Base-by-base conservation (phyloP, 2,888 invertebrate species). In the Celastrina argiolus region DNA sequence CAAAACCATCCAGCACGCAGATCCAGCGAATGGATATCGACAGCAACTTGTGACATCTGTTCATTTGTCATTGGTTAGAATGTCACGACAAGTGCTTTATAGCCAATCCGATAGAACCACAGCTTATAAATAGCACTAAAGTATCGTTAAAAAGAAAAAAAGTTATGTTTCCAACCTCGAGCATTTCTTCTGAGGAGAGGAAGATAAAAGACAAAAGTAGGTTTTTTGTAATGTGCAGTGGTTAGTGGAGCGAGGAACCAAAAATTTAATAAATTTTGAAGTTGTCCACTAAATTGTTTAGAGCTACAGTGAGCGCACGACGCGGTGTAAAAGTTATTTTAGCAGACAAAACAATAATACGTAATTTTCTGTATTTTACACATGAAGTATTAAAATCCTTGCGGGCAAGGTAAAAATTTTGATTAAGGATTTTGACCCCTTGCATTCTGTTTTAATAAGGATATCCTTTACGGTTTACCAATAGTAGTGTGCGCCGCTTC, bases 1-100 rank as follows among this genome's bases (percentile, higher is more conserved):
- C n/a, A n/a, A n/a, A n/a, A n/a, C n/a, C n/a, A n/a, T n/a, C n/a
- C n/a, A n/a, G n/a, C n/a, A n/a, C n/a, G n/a, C n/a, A n/a, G n/a
- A n/a, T n/a, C n/a, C n/a, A n/a, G n/a, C n/a, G n/a, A n/a, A n/a
- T n/a, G n/a, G n/a, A n/a, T n/a, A n/a, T n/a, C n/a, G n/a, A n/a
- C 16, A n/a, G 42, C n/a, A n/a, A 41, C 77, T 79, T 84, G 87
- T 74, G 75, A 74, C 76, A 76, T 72, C 69, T 91, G 91, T 89
- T 90, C 85, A 83, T 82, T 85, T 83, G 80, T 85, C 84, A 91
- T 91, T 91, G 91, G 91, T 78, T 81, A 81, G 81, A 73, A 69
- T 68, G 67, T 51, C 68, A 69, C 18, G 66, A 66, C 68, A 61
- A 51, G 3, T 51, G 10, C 8, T 3, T 10, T 8, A 12, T 8